Base-by-base conservation (phyloP, 2,888 invertebrate genomes). In the Himalopsyche kuldschensis region DNA sequence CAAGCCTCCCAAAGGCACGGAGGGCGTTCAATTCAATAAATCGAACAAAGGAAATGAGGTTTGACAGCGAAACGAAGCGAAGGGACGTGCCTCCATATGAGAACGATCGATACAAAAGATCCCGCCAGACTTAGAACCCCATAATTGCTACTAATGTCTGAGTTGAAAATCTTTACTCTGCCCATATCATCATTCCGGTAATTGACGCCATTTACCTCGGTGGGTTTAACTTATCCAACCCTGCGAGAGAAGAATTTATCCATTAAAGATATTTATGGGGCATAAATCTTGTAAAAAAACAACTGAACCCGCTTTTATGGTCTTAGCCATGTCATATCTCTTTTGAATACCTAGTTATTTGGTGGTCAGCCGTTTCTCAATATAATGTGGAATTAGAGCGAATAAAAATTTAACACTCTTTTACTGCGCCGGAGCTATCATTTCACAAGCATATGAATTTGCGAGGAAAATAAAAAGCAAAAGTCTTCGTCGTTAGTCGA, bases 21-120 rank as follows among this genome's bases (percentile, higher is more conserved):
- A 80, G 80, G 83, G 81, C 69, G 83, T 76, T 41, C 80, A 81
- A 83, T 84, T 84, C 84, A 84, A 84, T 84, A 84, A 84, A 82
- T 84, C 81, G 82, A 84, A 84, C 82, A 82, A 82, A 84, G 84
- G 80, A 84, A 84, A 84, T 80, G 78, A 84, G 80, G 47, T 76
- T 75, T 84, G 84, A 84, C 84, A 82, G 84, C 75, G 69, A 69
- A 69, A 69, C 69, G 69, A 69, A 69, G 69, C 69, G 69, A 30
- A 81, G 75, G 78, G 78, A 79, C 47, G 30, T 63, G 47, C 76
- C 69, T 69, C 48, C 55, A 82, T 78, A 48, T 41, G 78, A 27
- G 63, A 69, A 35, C 63, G 82, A 78, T 82, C 78, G 69, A 78
- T 82, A 69, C 48, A 78, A 69, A 41, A 30, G 55, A 78, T 41